Conservation (phyloP, 2,888 invertebrate species). For the Frankliniella fusca region DNA sequence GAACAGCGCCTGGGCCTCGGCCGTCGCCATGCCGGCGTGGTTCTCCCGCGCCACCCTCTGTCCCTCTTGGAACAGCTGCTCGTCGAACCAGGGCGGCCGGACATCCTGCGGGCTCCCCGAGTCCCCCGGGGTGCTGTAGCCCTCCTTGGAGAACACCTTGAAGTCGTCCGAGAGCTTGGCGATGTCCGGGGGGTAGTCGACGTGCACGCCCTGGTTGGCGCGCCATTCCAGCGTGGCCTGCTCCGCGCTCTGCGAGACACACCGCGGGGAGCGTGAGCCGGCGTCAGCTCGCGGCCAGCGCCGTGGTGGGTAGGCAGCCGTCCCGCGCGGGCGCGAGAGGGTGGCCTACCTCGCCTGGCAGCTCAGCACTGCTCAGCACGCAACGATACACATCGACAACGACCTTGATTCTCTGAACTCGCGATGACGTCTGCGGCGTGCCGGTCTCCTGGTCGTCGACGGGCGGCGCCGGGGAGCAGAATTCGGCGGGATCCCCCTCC, state of each 20-base stretch:
- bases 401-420: no score
- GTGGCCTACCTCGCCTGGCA: not conserved
- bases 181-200: not conserved
- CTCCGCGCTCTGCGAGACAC: not conserved
- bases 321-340: not conserved
- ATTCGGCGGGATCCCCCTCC: not conserved
- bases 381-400: not conserved
- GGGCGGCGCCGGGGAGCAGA: not conserved
- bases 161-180: not conserved
- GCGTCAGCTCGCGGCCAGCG: not conserved
- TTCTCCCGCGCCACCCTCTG: not conserved
- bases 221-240: not conserved
- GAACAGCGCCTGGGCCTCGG: not conserved
- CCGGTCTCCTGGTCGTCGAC: not conserved
- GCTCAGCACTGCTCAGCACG: not conserved
- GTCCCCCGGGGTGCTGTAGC: not conserved
- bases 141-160: not conserved
- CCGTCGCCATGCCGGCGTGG: not conserved
- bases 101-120: not conserved
- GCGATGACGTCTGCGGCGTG: no score
- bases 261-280: not conserved
- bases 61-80: slow-evolving; percentile 1
- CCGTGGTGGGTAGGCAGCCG: not conserved
- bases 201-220: not conserved
- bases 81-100: not conserved